phyloP scores from a whole-genome alignment of 2,113 vertebrate genomes.

The Cygnus atratus region DNA sequence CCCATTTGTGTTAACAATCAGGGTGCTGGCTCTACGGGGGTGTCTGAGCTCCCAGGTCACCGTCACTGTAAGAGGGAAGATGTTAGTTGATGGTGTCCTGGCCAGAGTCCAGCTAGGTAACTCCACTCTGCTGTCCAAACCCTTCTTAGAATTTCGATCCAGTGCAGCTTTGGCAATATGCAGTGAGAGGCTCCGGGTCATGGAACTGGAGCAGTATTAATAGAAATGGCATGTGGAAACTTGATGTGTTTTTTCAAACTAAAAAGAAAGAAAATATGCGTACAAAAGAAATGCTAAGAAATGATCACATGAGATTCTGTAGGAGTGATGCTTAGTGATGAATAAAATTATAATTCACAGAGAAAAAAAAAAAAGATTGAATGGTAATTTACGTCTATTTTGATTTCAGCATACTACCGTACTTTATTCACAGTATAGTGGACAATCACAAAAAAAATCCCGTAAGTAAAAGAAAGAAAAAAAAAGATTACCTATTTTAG shows the following conservation, averaged over 20 bases:
- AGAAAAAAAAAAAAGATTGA: background rate
- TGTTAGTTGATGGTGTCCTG: background rate
- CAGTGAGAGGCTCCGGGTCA: background rate
- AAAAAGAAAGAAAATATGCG: background rate
- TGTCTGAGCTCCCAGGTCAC: background rate
- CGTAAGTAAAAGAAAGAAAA: background rate
- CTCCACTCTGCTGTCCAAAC: background rate
- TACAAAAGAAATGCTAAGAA: background rate
- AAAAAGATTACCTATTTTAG: background rate
- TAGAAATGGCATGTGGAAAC: background rate
- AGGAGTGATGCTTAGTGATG: background rate
- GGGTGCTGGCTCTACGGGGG: background rate
- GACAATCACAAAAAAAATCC: background rate
- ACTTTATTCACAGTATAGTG: background rate
- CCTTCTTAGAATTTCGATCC: background rate
- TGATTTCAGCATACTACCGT: background rate
- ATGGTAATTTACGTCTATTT: background rate
- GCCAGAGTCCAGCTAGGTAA: background rate
- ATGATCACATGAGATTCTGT: background rate
- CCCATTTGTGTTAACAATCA: background rate
- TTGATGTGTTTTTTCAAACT: background rate
- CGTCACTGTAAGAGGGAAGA: background rate
- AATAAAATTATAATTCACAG: background rate
- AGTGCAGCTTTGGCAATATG: background rate
- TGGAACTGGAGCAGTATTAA: background rate